These are phyloP conservation scores for Anabas testudineus DNA, from an alignment of 2,797 vertebrate species.

Conservation along the genomic window DNA sequence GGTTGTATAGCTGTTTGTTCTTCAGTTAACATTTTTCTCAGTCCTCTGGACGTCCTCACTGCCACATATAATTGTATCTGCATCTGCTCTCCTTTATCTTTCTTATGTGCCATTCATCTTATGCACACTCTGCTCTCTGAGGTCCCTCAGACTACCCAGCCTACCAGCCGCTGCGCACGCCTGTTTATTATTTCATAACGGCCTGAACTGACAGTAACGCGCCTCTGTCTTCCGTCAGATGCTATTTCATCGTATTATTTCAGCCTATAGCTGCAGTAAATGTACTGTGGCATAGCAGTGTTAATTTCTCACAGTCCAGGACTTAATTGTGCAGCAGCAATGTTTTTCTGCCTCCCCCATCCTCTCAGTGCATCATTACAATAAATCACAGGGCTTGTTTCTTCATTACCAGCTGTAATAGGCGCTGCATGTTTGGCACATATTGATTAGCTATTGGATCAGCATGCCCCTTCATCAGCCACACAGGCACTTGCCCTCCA, in stretches of 20 bases:
- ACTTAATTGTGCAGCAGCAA: slow-evolving; percentile 50
- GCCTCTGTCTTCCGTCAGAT: not conserved
- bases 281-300: slow-evolving; percentile 9
- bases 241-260: slow-evolving; percentile 25
- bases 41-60: slow-evolving; percentile 22
- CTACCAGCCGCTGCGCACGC: not conserved
- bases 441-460: slow-evolving; percentile 76
- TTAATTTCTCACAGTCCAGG: slow-evolving; percentile 59
- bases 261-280: slow-evolving; percentile 27
- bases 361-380: slow-evolving; percentile 53
- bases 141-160: slow-evolving; percentile 11
- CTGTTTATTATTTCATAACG: slow-evolving; percentile 18
- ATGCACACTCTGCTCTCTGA: not conserved
- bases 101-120: slow-evolving; percentile 30
- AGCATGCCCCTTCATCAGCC: slow-evolving; percentile 53
- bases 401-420: slow-evolving; percentile 72
- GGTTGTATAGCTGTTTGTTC: slow-evolving; percentile 23
- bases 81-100: slow-evolving; percentile 35
- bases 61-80: slow-evolving; percentile 28
- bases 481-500: slow-evolving; percentile 35
- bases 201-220: not conserved
- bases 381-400: slow-evolving; percentile 74
- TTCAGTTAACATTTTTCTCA: slow-evolving; percentile 17
- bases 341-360: slow-evolving; percentile 12
- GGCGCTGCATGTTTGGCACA: slow-evolving; percentile 65